These are phyloP conservation scores for Philypnodon macrostomus DNA, from an alignment of 2,797 vertebrate genomes.

Conservation along the genomic window DNA sequence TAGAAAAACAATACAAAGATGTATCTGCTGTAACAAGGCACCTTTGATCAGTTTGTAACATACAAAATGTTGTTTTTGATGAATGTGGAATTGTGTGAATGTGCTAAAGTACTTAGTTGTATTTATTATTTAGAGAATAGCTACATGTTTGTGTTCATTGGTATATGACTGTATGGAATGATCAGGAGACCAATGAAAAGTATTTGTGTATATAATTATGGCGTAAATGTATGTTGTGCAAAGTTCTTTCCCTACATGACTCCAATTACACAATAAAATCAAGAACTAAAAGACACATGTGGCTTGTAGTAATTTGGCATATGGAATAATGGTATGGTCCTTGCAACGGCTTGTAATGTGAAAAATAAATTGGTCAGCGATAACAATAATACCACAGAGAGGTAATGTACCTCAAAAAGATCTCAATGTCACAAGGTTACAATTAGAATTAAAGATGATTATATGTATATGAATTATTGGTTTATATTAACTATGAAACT, in stretches of 20 bases:
- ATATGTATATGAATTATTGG: no score
- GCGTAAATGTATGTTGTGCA: slow-evolving; percentile 58
- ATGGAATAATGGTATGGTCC: slow-evolving; percentile 65
- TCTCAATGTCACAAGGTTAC: no score
- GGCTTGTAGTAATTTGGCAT: slow-evolving; percentile 67
- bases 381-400: slow-evolving; percentile 2
- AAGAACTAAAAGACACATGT: slow-evolving; percentile 48
- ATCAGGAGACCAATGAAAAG: slow-evolving; percentile 15
- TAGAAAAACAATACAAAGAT: slow-evolving; percentile 29
- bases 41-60: slow-evolving; percentile 20
- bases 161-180: slow-evolving; percentile 4
- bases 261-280: slow-evolving; percentile 56
- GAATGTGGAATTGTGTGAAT: no score
- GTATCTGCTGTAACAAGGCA: slow-evolving; percentile 18
- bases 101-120: slow-evolving; percentile 9
- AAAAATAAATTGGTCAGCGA: no score
- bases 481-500: no score
- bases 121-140: neutral
- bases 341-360: slow-evolving; percentile 29
- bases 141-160: slow-evolving; percentile 46
- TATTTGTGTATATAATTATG: slow-evolving; percentile 47
- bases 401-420: no score
- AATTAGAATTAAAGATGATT: no score
- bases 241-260: slow-evolving; percentile 40
- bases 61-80: slow-evolving; percentile 29